A percentile compares a stretch with the other conserved stretches of the same genome.
These are phyloP conservation scores for Drosophila lutescens DNA, from an alignment of 2,888 invertebrate species.

Conservation along the genomic window DNA sequence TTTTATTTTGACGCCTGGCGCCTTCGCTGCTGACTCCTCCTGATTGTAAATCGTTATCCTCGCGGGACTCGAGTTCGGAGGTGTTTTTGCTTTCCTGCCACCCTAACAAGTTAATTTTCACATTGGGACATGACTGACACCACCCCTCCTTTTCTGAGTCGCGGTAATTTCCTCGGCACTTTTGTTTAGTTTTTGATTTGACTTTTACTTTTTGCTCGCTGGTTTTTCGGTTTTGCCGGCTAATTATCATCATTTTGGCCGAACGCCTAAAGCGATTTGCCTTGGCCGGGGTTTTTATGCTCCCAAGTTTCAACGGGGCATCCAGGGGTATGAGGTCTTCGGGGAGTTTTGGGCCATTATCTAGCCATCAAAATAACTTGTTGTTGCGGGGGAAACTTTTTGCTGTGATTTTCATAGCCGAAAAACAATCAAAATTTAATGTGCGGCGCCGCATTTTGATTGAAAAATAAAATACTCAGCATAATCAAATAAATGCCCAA, in stretches of 20 bases:
- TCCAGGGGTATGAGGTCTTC: background rate
- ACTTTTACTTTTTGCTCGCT: conserved; percentile 66
- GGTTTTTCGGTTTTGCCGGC: conserved; percentile 58
- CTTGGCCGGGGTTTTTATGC: conserved; percentile 48
- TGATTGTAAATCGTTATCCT: conserved; percentile 82
- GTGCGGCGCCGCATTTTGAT: conserved; percentile 70
- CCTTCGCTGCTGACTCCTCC: conserved; percentile 57
- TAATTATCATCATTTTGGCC: conserved; percentile 82
- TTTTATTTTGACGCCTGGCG: conserved; percentile 72
- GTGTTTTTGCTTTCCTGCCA: conserved; percentile 38
- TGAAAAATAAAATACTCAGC: conserved; percentile 73
- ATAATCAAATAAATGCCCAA: conserved; percentile 73
- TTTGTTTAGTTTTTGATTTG: conserved; percentile 81
- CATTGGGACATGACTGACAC: conserved; percentile 74
- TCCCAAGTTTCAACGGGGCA: conserved; percentile 54
- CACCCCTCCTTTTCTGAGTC: conserved; percentile 8
- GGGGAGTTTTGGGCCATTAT: conserved; percentile 57
- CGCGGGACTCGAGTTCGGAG: conserved; percentile 67
- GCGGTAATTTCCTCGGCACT: conserved; percentile 66
- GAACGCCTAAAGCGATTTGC: conserved; percentile 74
- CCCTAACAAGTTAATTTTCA: conserved; percentile 82
- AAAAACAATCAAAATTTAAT: conserved; percentile 79
- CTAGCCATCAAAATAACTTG: conserved; percentile 81
- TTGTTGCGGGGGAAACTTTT: conserved; percentile 62
- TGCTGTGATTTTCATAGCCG: conserved; percentile 75